Evolutionary conservation across 2,888 invertebrate species (phyloP).

Genomic region (Pycnomerus fuliginosus): DNA sequence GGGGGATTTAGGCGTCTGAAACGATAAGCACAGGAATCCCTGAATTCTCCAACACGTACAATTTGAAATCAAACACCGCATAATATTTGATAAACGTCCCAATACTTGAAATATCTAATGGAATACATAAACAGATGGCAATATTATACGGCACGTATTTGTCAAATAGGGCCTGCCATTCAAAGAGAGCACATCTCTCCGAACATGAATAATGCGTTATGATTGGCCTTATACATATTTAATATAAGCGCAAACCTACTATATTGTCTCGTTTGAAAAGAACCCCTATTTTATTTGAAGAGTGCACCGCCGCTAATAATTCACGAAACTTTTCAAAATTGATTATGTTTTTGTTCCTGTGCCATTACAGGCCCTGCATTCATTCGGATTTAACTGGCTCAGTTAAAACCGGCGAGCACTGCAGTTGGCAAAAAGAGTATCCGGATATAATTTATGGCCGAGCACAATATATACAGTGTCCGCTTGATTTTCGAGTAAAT

Average conservation of each 20-base stretch:
- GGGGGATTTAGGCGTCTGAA: too few relatives aligned
- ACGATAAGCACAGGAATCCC: too few relatives aligned
- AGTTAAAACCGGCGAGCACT: too few relatives aligned
- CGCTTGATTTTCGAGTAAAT: slow-evolving; percentile 1
- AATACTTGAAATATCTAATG: slow-evolving; percentile 40
- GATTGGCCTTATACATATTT: slow-evolving; percentile 47
- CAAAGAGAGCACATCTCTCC: slow-evolving; percentile 30
- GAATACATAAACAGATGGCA: slow-evolving; percentile 43
- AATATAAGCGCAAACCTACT: slow-evolving; percentile 39
- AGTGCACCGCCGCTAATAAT: too few relatives aligned
- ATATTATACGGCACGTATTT: slow-evolving; percentile 43
- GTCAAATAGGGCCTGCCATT: slow-evolving; percentile 38
- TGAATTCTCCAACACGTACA: slow-evolving; percentile 16
- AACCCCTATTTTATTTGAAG: slow-evolving; percentile 26
- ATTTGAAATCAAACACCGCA: slow-evolving; percentile 22
- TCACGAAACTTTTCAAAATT: too few relatives aligned
- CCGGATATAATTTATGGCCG: slow-evolving; percentile 2
- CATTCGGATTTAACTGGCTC: too few relatives aligned
- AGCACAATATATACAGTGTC: neutral
- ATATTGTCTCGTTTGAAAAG: slow-evolving; percentile 32
- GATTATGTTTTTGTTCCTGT: too few relatives aligned
- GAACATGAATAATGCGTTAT: slow-evolving; percentile 45
- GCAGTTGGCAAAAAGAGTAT: neutral
- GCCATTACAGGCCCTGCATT: too few relatives aligned
- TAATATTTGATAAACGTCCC: slow-evolving; percentile 28